Conservation (phyloP, 2,113 vertebrate species). For the Anhinga anhinga region DNA sequence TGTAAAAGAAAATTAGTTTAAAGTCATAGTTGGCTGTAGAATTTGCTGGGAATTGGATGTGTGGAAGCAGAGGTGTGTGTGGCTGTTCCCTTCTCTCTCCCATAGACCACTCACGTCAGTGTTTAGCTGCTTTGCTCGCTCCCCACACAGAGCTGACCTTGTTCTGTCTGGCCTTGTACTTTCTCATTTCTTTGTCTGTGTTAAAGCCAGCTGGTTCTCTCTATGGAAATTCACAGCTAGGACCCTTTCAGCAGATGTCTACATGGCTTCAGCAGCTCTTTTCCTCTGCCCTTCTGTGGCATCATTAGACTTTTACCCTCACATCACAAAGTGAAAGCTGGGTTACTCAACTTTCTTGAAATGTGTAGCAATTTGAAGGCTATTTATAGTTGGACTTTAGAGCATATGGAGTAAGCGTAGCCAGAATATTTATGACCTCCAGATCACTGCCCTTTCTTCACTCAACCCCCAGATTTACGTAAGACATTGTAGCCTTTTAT, state of each 20-base stretch:
- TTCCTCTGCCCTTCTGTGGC: slow-evolving; percentile 46
- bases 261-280: slow-evolving; percentile 40
- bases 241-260: slow-evolving; percentile 63
- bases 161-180: slow-evolving; percentile 51
- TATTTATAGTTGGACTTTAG: slow-evolving; percentile 58
- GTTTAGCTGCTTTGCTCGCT: not conserved
- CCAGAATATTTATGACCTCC: slow-evolving; percentile 47
- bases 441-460: slow-evolving; percentile 43
- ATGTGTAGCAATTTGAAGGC: slow-evolving; percentile 34
- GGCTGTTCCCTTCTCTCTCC: not conserved
- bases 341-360: slow-evolving; percentile 52
- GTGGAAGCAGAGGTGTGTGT: not conserved
- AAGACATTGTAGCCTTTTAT: slow-evolving; percentile 45
- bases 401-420: slow-evolving; percentile 44
- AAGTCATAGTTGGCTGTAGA: not conserved
- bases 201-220: slow-evolving; percentile 53
- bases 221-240: slow-evolving; percentile 59
- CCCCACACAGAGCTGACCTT: slow-evolving; percentile 33
- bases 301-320: slow-evolving; percentile 57
- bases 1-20: not conserved
- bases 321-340: slow-evolving; percentile 45
- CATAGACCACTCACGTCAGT: not conserved
- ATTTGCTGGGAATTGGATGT: not conserved
- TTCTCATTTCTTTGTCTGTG: slow-evolving; percentile 49
- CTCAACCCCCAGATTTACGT: slow-evolving; percentile 17